Conservation (phyloP, 1,140 invertebrate species). For the Phymorhynchus buccinoides region DNA sequence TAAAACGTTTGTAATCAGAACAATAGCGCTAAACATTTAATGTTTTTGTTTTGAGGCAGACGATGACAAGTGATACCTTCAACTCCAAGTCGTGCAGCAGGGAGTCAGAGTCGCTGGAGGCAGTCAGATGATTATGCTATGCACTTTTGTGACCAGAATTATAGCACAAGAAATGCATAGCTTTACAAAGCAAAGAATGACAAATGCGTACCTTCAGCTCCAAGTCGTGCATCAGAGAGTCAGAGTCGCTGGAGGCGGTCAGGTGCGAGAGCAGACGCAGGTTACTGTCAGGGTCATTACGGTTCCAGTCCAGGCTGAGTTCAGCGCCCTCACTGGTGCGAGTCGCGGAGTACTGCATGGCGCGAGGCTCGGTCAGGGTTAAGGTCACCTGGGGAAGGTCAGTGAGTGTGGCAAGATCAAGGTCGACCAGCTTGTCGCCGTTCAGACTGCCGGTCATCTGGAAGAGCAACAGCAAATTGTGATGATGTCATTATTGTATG, state of each 20-base stretch:
- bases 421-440: conserved; percentile 18
- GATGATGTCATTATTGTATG: not conserved
- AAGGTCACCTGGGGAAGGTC: too few species aligned
- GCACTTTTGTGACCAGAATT: too few species aligned
- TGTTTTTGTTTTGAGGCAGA: too few species aligned
- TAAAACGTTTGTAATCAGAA: too few species aligned
- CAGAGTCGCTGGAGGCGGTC: conserved; percentile 23
- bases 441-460: conserved; percentile 18
- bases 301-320: conserved; percentile 13
- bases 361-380: too few species aligned
- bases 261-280: conserved; percentile 4
- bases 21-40: too few species aligned
- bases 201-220: conserved; percentile 25
- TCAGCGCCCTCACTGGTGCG: conserved; percentile 22
- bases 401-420: conserved; percentile 17
- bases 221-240: not conserved
- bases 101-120: too few species aligned
- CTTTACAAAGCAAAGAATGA: too few species aligned
- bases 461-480: not conserved
- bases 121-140: too few species aligned
- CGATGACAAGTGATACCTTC: too few species aligned
- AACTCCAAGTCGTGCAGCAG: too few species aligned
- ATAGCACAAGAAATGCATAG: too few species aligned
- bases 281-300: conserved; percentile 23
- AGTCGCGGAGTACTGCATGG: not conserved